Evolutionary conservation across 2,797 vertebrate genomes (phyloP).

Genomic region (Eulemur albifrons): DNA sequence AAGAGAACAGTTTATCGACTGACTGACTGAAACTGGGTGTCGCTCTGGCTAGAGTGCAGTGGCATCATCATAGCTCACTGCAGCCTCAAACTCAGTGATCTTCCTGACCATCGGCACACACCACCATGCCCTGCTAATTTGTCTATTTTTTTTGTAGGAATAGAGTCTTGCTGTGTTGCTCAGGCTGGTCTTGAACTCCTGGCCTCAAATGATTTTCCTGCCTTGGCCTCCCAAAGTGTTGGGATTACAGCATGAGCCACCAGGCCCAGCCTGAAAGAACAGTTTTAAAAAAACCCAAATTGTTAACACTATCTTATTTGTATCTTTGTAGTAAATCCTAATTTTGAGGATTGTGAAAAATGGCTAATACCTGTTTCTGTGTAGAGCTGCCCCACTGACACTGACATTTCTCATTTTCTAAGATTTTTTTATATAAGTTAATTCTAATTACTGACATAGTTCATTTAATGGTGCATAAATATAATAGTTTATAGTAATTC

Average conservation of each 20-base stretch:
- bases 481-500: background rate
- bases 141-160: background rate
- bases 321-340: slow-evolving; percentile 18
- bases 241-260: background rate
- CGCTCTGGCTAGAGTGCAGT: background rate
- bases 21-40: background rate
- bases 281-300: background rate
- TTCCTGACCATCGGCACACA: too few species aligned
- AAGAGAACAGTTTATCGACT: background rate
- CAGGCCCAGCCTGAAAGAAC: background rate
- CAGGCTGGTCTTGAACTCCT: background rate
- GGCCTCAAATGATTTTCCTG: background rate
- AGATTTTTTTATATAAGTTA: slow-evolving; percentile 21
- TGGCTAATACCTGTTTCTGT: background rate
- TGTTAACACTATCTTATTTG: background rate
- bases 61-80: too few species aligned
- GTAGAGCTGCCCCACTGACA: background rate
- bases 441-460: background rate
- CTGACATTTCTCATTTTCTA: background rate
- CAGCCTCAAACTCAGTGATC: background rate
- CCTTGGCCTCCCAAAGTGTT: background rate
- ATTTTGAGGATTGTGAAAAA: slow-evolving; percentile 33
- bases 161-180: background rate
- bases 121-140: background rate
- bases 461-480: background rate